These are phyloP conservation scores for Drosophila stalkeri DNA, from an alignment of 2,888 invertebrate genomes.

Conservation along the genomic window DNA sequence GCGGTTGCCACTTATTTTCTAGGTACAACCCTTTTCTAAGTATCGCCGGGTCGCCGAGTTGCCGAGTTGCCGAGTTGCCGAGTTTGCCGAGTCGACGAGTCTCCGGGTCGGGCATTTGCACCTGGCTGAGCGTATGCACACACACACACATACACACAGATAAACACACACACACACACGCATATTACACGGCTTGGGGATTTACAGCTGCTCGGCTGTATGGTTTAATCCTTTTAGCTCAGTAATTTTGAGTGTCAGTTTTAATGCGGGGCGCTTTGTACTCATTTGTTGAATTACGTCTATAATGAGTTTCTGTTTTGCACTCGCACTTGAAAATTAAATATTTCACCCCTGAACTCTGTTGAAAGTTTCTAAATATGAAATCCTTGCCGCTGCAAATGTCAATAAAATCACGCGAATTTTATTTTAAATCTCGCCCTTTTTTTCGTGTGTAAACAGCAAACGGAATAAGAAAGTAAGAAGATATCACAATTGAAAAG, in stretches of 20 bases:
- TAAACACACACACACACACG: conserved; percentile 13
- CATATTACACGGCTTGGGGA: conserved; percentile 59
- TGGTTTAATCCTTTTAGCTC: conserved; percentile 72
- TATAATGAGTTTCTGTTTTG: conserved; percentile 45
- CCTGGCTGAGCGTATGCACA: conserved; percentile 60
- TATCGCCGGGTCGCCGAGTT: conserved; percentile 6
- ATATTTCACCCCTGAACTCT: background rate
- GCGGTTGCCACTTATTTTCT: conserved; percentile 53
- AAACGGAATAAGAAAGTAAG: background rate
- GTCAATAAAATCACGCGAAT: conserved; percentile 7
- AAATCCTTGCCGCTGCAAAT: background rate
- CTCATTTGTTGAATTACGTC: conserved; percentile 56
- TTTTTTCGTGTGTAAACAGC: background rate
- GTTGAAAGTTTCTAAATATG: background rate
- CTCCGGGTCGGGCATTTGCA: conserved; percentile 35
- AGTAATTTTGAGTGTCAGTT: conserved; percentile 62
- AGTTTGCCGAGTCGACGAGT: conserved; percentile 1
- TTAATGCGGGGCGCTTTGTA: conserved; percentile 53
- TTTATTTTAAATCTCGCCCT: conserved; percentile 1
- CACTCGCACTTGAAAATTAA: conserved; percentile 21
- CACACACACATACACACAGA: background rate
- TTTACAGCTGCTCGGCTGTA: conserved; percentile 63
- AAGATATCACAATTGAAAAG: background rate
- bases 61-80: too few species aligned
- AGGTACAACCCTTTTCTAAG: conserved; percentile 46